Conservation (phyloP, 2,888 invertebrate genomes). For the Tryphoninae sp. region DNA sequence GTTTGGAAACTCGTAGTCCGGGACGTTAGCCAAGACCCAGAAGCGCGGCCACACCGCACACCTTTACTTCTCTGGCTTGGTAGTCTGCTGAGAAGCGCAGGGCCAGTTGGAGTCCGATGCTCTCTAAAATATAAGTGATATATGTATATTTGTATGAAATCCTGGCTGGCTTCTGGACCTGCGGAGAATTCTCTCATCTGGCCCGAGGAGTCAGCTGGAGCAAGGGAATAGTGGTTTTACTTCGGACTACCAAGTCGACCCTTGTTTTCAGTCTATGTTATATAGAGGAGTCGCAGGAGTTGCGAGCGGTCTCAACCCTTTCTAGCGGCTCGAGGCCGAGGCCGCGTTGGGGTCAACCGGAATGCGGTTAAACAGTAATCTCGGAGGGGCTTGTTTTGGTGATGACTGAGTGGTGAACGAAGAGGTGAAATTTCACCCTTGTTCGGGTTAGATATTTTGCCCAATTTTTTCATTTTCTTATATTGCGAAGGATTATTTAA, state of each 20-base stretch:
- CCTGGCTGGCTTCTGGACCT: slow-evolving; percentile 45
- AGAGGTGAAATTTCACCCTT: background rate
- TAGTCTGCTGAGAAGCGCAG: slow-evolving; percentile 7
- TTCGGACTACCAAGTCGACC: background rate
- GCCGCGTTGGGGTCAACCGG: slow-evolving; percentile 49
- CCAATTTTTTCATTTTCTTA: too few relatives aligned
- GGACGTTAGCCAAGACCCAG: slow-evolving; percentile 67
- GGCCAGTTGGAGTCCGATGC: slow-evolving; percentile 26
- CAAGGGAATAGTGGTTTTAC: slow-evolving; percentile 1
- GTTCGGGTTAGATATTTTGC: background rate
- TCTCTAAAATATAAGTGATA: slow-evolving; percentile 5
- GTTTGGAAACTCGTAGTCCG: slow-evolving; percentile 70
- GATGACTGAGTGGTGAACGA: slow-evolving; percentile 7
- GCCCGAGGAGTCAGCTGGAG: slow-evolving; percentile 52
- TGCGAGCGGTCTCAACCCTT: slow-evolving; percentile 25
- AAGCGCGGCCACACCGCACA: slow-evolving; percentile 44
- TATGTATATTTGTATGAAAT: background rate
- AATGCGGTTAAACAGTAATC: slow-evolving; percentile 55
- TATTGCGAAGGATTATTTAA: too few relatives aligned
- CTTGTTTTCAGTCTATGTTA: background rate
- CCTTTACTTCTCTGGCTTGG: slow-evolving; percentile 51
- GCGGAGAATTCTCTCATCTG: slow-evolving; percentile 36
- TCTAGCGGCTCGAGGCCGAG: slow-evolving; percentile 30
- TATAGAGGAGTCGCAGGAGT: background rate
- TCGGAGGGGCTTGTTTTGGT: slow-evolving; percentile 52